Base-by-base conservation (phyloP, 2,888 invertebrate species). In the Aspidiotus destructor region DNA sequence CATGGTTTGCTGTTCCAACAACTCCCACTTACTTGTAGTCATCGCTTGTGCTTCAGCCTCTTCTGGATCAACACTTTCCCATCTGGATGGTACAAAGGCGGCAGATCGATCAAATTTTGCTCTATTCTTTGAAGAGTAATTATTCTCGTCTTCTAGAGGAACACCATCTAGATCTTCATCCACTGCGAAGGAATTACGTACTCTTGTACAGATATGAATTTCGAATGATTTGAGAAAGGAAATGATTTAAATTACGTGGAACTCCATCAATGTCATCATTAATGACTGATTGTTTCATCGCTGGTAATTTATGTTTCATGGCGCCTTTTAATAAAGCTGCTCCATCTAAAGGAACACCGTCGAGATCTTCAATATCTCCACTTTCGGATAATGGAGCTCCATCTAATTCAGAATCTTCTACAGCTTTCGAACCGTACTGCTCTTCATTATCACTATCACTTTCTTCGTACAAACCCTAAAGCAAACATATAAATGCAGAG, bases 21-120 rank as follows among this genome's bases (percentile, higher is more conserved):
- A 80, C 76, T 92, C 92, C 92, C 92, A 92, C 77, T 92, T 92
- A 73, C 89, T 89, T 0, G 90, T 90, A 1, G 88, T 89, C 82
- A 91, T 88, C 8, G 91, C 91, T 78, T 86, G 86, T 7, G 86
- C 87, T 77, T 89, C 89, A 8, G 85, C 81, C 76, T 88, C 85
- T 74, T 88, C 86, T 40, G 93, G 92, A 79, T 96, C 95, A 40
- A 98, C 90, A 58, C 89, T 89, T 82, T 98, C 96, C 97, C 97
- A 98, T 77, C 93, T 91, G 1, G 95, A 95, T 9, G 91, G 89
- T 69, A 93, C 87, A 80, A 96, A 92, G 13, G 85, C 86, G 1
- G 85, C 85, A 70, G 83, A 83, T 73, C 78, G 79, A 55, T 69
- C 69, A n/a, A 69, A 48, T 55, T 62, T 69, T 13, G 61, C 53